Evolutionary conservation across 2,113 vertebrate genomes (phyloP).

Genomic region (Lophius piscatorius): DNA sequence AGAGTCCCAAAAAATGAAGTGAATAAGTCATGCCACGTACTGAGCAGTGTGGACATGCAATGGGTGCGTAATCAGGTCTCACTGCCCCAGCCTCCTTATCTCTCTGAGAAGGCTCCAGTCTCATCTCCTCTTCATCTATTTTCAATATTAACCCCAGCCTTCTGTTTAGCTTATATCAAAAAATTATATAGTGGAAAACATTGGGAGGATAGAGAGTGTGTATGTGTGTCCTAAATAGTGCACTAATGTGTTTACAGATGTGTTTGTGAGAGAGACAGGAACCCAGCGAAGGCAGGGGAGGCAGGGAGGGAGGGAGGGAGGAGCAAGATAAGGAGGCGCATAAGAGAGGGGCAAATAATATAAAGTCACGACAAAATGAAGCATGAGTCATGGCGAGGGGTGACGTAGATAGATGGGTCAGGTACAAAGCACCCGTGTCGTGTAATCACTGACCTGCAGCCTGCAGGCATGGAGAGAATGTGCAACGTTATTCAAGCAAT

Average conservation of each 20-base stretch:
- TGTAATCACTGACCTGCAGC: constrained; percentile 16
- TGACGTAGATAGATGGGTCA: constrained; percentile 55
- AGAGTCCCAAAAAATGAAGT: constrained; percentile 26
- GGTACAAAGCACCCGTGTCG: constrained; percentile 34
- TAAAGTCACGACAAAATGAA: constrained; percentile 50
- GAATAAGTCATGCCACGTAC: constrained; percentile 30
- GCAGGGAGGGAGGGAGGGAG: neutral
- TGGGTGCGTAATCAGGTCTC: constrained; percentile 58
- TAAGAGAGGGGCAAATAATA: constrained; percentile 16
- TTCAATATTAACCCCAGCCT: too few relatives aligned
- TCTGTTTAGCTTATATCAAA: too few relatives aligned
- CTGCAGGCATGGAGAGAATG: constrained; percentile 7
- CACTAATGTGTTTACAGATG: constrained; percentile 3
- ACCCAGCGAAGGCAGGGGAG: constrained; percentile 10
- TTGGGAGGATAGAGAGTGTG: neutral
- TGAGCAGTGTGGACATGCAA: constrained; percentile 8
- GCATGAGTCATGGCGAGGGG: constrained; percentile 52
- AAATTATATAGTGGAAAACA: too few relatives aligned
- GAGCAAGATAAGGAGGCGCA: constrained; percentile 3
- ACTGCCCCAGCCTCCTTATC: constrained; percentile 19
- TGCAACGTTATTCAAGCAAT: neutral
- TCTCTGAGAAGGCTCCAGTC: constrained; percentile 5
- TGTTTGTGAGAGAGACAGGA: constrained; percentile 5
- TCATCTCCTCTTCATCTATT: neutral
- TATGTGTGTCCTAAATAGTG: neutral